Conservation (phyloP, 2,888 invertebrate genomes). For the Watsonalla binaria region DNA sequence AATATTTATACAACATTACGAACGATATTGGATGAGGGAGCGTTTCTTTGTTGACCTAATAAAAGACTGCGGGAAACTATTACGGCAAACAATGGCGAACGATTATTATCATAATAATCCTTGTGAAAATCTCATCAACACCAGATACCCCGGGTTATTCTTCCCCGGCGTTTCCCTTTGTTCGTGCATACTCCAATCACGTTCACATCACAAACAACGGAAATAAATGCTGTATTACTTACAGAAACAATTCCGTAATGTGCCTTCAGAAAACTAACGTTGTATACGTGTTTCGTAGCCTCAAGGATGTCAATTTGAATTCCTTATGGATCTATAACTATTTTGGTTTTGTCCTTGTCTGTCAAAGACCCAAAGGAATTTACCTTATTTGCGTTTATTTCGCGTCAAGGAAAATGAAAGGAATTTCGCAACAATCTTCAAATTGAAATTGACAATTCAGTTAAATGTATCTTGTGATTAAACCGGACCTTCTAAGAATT, state of each 20-base stretch:
- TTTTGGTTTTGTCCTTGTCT: conserved; percentile 30
- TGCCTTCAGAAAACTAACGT: background rate
- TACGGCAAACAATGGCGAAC: conserved; percentile 39
- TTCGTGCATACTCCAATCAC: conserved; percentile 31
- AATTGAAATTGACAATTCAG: conserved; percentile 42
- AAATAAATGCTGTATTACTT: conserved; percentile 38
- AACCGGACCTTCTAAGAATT: conserved; percentile 24
- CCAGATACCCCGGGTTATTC: conserved; percentile 42
- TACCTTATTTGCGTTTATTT: conserved; percentile 34
- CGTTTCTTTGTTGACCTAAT: conserved; percentile 24
- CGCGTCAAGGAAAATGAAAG: conserved; percentile 30
- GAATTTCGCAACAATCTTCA: conserved; percentile 41
- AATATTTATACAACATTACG: background rate
- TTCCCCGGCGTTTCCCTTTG: conserved; percentile 22
- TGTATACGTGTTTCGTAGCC: conserved; percentile 9
- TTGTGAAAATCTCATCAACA: conserved; percentile 57
- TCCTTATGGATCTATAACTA: conserved; percentile 35
- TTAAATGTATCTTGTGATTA: conserved; percentile 38
- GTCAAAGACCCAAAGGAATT: conserved; percentile 30
- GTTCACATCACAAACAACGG: conserved; percentile 47
- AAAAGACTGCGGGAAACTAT: conserved; percentile 29
- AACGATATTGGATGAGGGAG: background rate
- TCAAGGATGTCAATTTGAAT: conserved; percentile 32
- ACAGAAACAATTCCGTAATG: conserved; percentile 24
- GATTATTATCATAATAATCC: conserved; percentile 51